These are phyloP conservation scores for Hydrolagus colliei DNA, from an alignment of 2,797 vertebrate species.

Conservation along the genomic window DNA sequence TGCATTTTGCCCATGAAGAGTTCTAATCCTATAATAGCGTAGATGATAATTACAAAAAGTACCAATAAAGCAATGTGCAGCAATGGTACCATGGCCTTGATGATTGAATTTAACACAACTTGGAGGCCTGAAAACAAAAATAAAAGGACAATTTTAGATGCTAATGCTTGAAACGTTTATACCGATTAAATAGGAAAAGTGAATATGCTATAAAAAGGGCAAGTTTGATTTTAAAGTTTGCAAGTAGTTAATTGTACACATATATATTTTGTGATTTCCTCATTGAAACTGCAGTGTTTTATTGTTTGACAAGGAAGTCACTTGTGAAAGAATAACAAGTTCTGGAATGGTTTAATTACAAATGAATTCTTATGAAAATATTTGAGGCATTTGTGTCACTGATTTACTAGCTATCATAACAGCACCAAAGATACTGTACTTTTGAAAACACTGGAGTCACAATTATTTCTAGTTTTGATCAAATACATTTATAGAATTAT, in stretches of 20 bases:
- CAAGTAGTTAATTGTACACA: neutral
- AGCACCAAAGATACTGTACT: neutral
- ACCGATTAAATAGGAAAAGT: neutral
- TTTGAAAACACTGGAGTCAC: neutral
- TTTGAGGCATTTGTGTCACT: neutral
- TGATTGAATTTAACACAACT: slow-evolving; percentile 97
- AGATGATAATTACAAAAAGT: slow-evolving; percentile 97
- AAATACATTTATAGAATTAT: neutral
- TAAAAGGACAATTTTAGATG: slow-evolving; percentile 28
- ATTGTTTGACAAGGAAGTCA: neutral
- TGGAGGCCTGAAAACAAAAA: slow-evolving; percentile 76
- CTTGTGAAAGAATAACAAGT: neutral
- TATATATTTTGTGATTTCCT: no score
- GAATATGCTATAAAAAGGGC: neutral
- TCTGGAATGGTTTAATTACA: neutral
- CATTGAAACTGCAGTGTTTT: no score
- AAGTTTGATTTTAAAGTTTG: neutral
- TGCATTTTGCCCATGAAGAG: slow-evolving; percentile 99
- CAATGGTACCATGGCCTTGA: slow-evolving; percentile 98
- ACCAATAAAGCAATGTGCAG: slow-evolving; percentile 96
- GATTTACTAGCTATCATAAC: neutral
- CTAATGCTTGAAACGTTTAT: neutral
- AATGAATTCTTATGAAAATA: neutral
- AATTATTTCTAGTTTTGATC: neutral
- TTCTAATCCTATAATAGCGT: slow-evolving; percentile 96